A percentile compares a stretch with the other conserved stretches of the same genome.
Evolutionary conservation across 2,888 invertebrate species (phyloP).

Genomic region (Lasioglossum pauxillum): DNA sequence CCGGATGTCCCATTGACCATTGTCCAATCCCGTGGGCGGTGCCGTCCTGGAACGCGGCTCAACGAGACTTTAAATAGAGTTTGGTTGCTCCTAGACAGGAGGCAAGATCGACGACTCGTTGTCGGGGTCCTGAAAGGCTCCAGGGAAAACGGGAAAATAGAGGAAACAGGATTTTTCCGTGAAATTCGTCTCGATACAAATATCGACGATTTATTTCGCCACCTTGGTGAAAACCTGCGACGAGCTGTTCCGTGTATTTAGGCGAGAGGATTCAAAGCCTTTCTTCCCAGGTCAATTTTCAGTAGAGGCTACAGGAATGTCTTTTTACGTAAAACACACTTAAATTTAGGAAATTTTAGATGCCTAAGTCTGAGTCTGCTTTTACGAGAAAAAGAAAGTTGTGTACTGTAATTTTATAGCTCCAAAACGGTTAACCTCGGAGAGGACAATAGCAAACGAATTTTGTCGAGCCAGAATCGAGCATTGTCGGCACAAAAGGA

Average conservation of each 20-base stretch:
- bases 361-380: too few relatives aligned
- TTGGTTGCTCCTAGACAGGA: conserved; percentile 68
- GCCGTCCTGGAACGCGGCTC: conserved; percentile 70
- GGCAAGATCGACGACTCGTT: conserved; percentile 69
- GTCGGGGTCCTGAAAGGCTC: conserved; percentile 43
- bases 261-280: conserved; percentile 4
- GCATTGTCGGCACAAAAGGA: not conserved
- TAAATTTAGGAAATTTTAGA: not conserved
- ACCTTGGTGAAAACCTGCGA: conserved; percentile 5
- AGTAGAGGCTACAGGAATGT: not conserved
- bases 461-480: not conserved
- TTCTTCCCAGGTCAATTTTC: not conserved
- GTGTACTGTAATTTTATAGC: not conserved
- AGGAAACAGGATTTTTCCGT: conserved; percentile 71
- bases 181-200: conserved; percentile 75
- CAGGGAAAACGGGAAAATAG: conserved; percentile 25
- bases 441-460: conserved; percentile 4
- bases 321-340: not conserved
- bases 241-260: not conserved
- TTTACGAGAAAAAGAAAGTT: not conserved
- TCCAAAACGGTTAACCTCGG: not conserved
- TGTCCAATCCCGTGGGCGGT: conserved; percentile 76
- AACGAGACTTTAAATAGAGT: conserved; percentile 77
- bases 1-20: conserved; percentile 80
- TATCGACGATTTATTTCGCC: conserved; percentile 43